Evolutionary conservation across 2,797 vertebrate species (phyloP), one percentile per base, ranked within the genome.

Genomic region (Thalassophryne amazonica): DNA sequence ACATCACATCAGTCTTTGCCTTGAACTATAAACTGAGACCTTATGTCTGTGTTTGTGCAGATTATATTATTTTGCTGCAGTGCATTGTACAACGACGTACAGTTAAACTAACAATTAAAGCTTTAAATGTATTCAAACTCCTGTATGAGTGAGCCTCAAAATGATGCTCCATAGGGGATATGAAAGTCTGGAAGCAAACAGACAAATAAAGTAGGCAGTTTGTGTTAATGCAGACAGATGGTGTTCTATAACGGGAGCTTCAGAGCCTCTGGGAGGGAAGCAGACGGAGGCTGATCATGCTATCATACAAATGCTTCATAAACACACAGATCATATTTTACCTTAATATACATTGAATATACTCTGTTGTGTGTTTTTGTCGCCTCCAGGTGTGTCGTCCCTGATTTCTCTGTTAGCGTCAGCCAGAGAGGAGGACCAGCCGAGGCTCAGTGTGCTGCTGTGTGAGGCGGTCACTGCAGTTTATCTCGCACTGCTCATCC

Each of bases 401-500:
- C 93, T 99, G 48, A 95, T 98, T 76, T 95, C 92, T 50, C 91
- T 98, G 39, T 67, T 99, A 63, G 89, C 86, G 15, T 94, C 97
- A 24, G 92, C 94, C 35, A 93, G 94, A 74, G 95, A 96, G 46
- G 95, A 95, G 63, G 97, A 97, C 76, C 94, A 98, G n/a, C 95
- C 95, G 0, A 92, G 84, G 72, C 33, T 99, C 63, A 98, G 92
- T 18, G 88, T 97, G 65, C 79, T 98, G 51, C 84, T 99, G 50
- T 99, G 95, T 28, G 97, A 99, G 73, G 97, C 94, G 0, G 94
- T 99, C 20, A 89, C 99, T 19, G 94, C 95, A 0, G 97, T 99
- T 33, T 99, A 98, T 70, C 89, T 99, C 3, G 93, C 96, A 3
- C 90, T 99, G 46, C 86, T 99, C 54, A 95, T 97, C 76, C 95